Evolutionary conservation across 1,140 invertebrate genomes (phyloP), one percentile per base, ranked within the genome.

Genomic region (Metaphire vulgaris): DNA sequence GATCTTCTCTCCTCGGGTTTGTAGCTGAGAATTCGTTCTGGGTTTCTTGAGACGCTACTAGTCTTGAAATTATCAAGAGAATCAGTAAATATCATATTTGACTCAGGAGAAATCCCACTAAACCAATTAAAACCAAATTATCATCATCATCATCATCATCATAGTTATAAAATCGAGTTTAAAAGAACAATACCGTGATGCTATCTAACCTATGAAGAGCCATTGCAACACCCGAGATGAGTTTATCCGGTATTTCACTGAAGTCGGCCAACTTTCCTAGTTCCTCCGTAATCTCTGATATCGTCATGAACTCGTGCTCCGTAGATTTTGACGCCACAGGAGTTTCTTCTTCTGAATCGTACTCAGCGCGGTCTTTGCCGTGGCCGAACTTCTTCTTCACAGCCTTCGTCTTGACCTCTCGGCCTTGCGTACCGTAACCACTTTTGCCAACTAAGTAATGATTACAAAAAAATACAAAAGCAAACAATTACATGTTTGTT

Each of bases 371-470:
- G n/a, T 80, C 81, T 81, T 92, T 93, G 82, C 83, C 83, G 77
- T 80, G 81, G 76, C 82, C 80, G 72, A 85, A 84, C 81, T 90
- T 90, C 82, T 89, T 89, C 81, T 98, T 98, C 0, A 92, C 92
- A 2, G 95, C 92, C 85, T 96, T 97, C 0, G 93, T 97, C 87
- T 97, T 98, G 0, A 94, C 96, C 88, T 98, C 96, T 74, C 96
- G 88, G 0, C 95, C 96, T 87, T 97, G 95, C 33, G 90, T 91
- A 16, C 95, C 95, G 41, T 95, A 94, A 33, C 94, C 94, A 68
- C 89, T 89, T 89, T 96, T 96, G 29, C 74, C 65, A 64, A 65
- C 76, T 78, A n/a, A n/a, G n/a, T n/a, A n/a, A n/a, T n/a, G n/a
- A n/a, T n/a, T n/a, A 21, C 21, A 76, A 72, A 74, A 28, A 75